A percentile compares a stretch with the other conserved stretches of the same genome.
Evolutionary conservation across 2,888 invertebrate species (phyloP).

Genomic region (Himalopsyche kuldschensis): DNA sequence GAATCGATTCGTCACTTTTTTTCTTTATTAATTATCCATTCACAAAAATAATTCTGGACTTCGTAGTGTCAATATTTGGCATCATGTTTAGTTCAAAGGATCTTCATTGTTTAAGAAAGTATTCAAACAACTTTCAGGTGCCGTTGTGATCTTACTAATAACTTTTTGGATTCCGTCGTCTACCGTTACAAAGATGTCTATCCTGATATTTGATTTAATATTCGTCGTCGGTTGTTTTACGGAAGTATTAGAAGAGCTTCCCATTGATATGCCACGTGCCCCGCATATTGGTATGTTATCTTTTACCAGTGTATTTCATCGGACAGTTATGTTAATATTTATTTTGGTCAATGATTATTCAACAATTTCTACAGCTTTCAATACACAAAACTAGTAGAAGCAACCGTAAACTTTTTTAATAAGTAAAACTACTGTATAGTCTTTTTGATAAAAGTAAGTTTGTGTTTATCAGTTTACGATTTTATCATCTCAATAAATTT

Average conservation of each 20-base stretch:
- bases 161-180: conserved; percentile 28
- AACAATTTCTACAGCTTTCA: neutral
- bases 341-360: neutral
- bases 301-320: neutral
- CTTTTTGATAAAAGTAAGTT: no score
- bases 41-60: no score
- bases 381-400: neutral
- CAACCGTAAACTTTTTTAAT: neutral
- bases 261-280: conserved; percentile 5
- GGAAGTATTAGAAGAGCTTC: conserved; percentile 24
- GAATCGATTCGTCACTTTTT: no score
- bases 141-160: conserved; percentile 12
- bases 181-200: conserved; percentile 9
- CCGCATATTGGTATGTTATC: conserved; percentile 31
- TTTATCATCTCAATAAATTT: no score
- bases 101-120: no score
- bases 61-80: no score
- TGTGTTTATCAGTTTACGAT: no score
- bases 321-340: neutral
- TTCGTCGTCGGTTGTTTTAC: conserved; percentile 18
- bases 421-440: neutral
- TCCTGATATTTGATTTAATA: conserved; percentile 17
- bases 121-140: conserved; percentile 5
- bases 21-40: no score
- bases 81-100: no score